These are phyloP conservation scores for Drosophila siamana DNA, from an alignment of 2,888 invertebrate species.

Conservation along the genomic window DNA sequence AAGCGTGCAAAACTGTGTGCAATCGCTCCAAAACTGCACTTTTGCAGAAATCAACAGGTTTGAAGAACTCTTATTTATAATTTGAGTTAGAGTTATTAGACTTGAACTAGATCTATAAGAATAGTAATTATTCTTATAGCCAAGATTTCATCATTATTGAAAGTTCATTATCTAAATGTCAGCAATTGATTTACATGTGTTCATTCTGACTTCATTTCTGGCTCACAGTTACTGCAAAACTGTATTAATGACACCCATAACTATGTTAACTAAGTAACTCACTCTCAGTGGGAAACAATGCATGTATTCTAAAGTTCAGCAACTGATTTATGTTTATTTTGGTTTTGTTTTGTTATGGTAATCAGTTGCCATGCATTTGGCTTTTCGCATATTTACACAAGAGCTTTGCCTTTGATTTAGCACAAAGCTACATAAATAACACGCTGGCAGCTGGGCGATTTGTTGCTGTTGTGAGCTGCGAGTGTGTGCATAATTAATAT, in stretches of 20 bases:
- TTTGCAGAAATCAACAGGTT: too few relatives aligned
- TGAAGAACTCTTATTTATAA: too few relatives aligned
- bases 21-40: not conserved
- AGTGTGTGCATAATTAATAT: constrained; percentile 50
- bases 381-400: constrained; percentile 30
- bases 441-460: constrained; percentile 28
- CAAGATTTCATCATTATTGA: too few relatives aligned
- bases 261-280: not conserved
- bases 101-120: too few relatives aligned
- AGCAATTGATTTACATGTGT: too few relatives aligned
- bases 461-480: constrained; percentile 7
- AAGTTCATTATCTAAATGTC: too few relatives aligned
- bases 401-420: constrained; percentile 32
- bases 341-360: constrained; percentile 34
- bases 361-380: constrained; percentile 24
- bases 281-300: not conserved
- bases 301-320: constrained; percentile 5
- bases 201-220: not conserved
- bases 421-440: constrained; percentile 36
- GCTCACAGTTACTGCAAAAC: not conserved
- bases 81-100: too few relatives aligned
- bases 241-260: not conserved
- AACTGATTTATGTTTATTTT: constrained; percentile 30
- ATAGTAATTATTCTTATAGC: too few relatives aligned
- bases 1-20: not conserved